Percentiles rank a stretch among this genome's conserved stretches.
Evolutionary conservation across 2,797 vertebrate genomes (phyloP).

Genomic region (Rhynchonycteris naso): DNA sequence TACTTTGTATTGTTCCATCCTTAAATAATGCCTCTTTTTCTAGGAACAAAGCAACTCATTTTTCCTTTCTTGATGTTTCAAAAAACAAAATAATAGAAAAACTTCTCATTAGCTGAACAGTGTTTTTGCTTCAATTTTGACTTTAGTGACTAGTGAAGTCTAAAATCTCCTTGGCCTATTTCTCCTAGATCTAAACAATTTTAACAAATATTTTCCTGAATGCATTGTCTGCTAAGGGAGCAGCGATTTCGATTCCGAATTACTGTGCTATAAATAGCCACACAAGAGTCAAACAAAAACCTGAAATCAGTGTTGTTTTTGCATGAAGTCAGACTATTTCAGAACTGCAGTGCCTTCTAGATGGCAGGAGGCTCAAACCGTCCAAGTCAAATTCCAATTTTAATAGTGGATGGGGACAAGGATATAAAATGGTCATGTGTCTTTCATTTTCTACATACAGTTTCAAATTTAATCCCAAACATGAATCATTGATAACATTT

Average conservation of each 20-base stretch:
- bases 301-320: conserved; percentile 66
- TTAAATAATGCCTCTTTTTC: conserved; percentile 31
- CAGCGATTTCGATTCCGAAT: conserved; percentile 66
- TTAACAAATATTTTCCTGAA: conserved; percentile 69
- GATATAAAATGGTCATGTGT: conserved; percentile 56
- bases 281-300: conserved; percentile 60
- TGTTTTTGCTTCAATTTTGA: conserved; percentile 31
- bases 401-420: conserved; percentile 64
- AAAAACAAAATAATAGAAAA: conserved; percentile 51
- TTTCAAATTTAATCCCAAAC: conserved; percentile 66
- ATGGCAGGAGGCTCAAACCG: conserved; percentile 36
- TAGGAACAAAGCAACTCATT: neutral
- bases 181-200: conserved; percentile 57
- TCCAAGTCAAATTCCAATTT: conserved; percentile 68
- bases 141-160: conserved; percentile 32
- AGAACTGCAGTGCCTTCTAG: neutral
- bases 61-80: neutral
- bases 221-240: conserved; percentile 60
- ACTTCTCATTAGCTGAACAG: conserved; percentile 39
- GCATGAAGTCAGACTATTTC: conserved; percentile 72
- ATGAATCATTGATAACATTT: conserved; percentile 66
- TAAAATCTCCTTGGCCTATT: conserved; percentile 61
- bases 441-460: conserved; percentile 63
- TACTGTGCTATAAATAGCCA: conserved; percentile 54
- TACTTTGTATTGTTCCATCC: neutral